Base-by-base conservation (phyloP, 2,797 vertebrate genomes). In the Siniperca scherzeri region DNA sequence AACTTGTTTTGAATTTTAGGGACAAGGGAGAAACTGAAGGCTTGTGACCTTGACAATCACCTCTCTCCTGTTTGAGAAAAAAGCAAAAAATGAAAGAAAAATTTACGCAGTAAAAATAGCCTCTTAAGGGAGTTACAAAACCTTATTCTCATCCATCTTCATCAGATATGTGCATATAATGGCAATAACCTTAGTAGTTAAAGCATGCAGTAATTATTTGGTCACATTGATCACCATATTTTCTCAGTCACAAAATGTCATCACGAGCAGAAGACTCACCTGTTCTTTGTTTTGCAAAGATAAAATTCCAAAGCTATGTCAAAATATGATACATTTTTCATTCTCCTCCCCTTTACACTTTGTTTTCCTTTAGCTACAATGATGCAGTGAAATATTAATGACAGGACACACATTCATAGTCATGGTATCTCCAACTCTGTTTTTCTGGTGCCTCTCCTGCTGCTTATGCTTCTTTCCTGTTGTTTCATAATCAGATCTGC, bases 381-480 rank as follows among this genome's bases (percentile, higher is more conserved):
- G 85, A 91, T 89, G 78, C 86, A 88, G 91, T 96, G 86, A 95
- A 95, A 96, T 94, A 95, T 96, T 95, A 93, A 96, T 93, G 90
- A 84, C 77, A 83, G 86, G 88, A 88, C 89, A 91, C 88, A 93
- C 90, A 87, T 91, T 88, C 85, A 86, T 71, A 78, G 83, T 82
- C 60, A 38, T 52, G 46, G 80, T 80, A 72, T 90, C 83, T 89
- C 70, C 75, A 62, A 70, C 70, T 83, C 62, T 72, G 71, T 85
- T 84, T 88, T 89, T 78, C 87, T 85, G 80, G 19, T 69, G 80
- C 79, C 75, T 90, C 87, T 88, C 79, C 88, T 68, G 88, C 88
- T 91, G 87, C 85, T 90, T 86, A 78, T 87, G 88, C 82, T 83
- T 81, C 84, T 81, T 90, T 93, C 88, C 87, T 83, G 92, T 93